Base-by-base conservation (phyloP, 2,888 invertebrate genomes). In the Microdon myrmicae region DNA sequence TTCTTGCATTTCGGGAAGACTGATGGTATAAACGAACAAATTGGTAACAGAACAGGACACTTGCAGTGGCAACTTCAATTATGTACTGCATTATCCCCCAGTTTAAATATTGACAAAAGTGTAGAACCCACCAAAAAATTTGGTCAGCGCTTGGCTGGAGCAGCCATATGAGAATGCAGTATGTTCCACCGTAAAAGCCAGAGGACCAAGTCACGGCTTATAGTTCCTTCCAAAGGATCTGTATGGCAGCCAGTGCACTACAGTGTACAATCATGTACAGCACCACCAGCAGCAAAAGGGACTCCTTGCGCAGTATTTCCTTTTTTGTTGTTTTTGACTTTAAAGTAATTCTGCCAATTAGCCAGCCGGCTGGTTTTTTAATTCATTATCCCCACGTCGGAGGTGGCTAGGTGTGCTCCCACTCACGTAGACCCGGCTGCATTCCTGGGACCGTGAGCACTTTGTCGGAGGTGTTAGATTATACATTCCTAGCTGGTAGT, bases 341-440 rank as follows among this genome's bases (percentile, higher is more conserved):
- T 61, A 19, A 39, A 55, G 37, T 29, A 26, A 44, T 48, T 49
- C 34, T 49, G 25, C 55, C 60, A 61, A 61, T 61, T 61, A 61
- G 55, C 43, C 39, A n/a, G n/a, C n/a, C n/a, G n/a, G 32, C 26
- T 34, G 29, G 55, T 34, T 48, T 38, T 55, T 55, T 43, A 39
- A 49, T 49, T 61, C 43, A 48, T 55, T 48, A 47, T 41, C 17
- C 39, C 20, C 5, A 6, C 29, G n/a, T 23, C 8, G 8, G 13
- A 10, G 13, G 26, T 19, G 23, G 14, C 17, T 9, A n/a, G n/a
- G n/a, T n/a, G 16, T 3, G 4, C 35, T 25, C 28, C 17, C 8
- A 35, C 44, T 53, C 25, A 31, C 29, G 16, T n/a, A n/a, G n/a
- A n/a, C n/a, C n/a, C n/a, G n/a, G n/a, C n/a, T 6, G 6, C 20